Base-by-base conservation (phyloP, 2,888 invertebrate genomes). In the Chymomyza amoena region DNA sequence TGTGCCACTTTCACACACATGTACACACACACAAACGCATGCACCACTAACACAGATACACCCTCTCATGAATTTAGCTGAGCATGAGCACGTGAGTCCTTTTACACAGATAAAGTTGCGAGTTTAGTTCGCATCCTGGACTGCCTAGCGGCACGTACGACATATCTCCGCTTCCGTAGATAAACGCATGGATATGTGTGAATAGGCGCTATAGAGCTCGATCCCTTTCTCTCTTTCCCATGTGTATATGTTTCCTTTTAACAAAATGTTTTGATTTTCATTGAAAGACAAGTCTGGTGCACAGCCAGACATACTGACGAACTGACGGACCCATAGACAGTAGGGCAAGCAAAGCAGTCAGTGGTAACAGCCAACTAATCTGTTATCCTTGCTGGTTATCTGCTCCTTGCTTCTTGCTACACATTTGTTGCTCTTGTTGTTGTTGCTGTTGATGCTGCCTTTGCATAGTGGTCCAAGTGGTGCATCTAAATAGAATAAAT, bases 241-340 rank as follows among this genome's bases (percentile, higher is more conserved):
- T 70, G 70, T 80, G 72, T 72, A 70, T 67, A 71, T 60, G 67
- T 72, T 83, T 83, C 85, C 86, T 83, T 85, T 85, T 84, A 82
- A 77, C 84, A 84, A 84, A 86, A 84, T 84, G 84, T 87, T 84
- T 84, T 84, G 84, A 84, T 84, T 84, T 86, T 75, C 75, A 82
- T 81, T 73, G 81, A 52, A 75, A 78, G 80, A 80, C 80, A 76
- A 80, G 66, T n/a, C n/a, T 52, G 62, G 50, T 32, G 7, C 7
- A 32, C 62, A 20, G 28, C 7, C 20, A 61, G 59, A 28, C 25
- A 59, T 25, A 20, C 20, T 6, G 28, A 45, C 39, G 13, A 6
- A 45, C 13, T 6, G 39, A 45, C 39, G 39, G 1, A 45, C 39
- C 4, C 39, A 13, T 13, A 45, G 39, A 45, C 13, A 13, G 39